Percentiles rank a stretch among this genome's conserved stretches.
Evolutionary conservation across 2,888 invertebrate species (phyloP).

Genomic region (Eupsilia transversa): DNA sequence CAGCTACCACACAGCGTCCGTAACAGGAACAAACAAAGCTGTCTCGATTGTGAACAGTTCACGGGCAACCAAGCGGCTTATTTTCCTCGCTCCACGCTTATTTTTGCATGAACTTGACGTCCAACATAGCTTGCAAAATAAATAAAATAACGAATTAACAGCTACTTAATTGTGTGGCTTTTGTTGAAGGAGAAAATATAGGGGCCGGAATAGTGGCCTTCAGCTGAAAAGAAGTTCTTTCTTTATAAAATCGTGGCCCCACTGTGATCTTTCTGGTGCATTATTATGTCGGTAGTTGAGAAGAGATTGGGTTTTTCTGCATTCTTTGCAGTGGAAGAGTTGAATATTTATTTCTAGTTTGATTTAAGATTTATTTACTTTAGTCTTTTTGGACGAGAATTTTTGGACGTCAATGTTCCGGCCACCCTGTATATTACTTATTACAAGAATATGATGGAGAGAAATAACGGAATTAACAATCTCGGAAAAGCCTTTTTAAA

Average conservation of each 20-base stretch:
- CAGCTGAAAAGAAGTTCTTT: constrained; percentile 8
- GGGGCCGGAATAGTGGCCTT: not conserved
- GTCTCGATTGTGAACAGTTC: constrained; percentile 79
- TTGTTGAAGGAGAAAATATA: constrained; percentile 35
- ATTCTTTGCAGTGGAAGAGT: not conserved
- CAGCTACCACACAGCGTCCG: constrained; percentile 69
- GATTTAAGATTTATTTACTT: not conserved
- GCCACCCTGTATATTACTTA: too few species aligned
- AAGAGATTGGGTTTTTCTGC: constrained; percentile 3
- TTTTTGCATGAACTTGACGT: constrained; percentile 70
- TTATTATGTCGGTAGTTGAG: constrained; percentile 15
- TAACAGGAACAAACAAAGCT: constrained; percentile 76
- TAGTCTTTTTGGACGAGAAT: too few species aligned
- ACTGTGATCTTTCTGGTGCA: constrained; percentile 18
- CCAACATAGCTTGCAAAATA: constrained; percentile 58
- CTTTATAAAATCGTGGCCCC: not conserved
- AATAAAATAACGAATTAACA: constrained; percentile 59
- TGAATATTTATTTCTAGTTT: constrained; percentile 12
- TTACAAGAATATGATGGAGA: too few species aligned
- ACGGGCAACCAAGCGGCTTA: constrained; percentile 75
- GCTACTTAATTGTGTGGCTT: constrained; percentile 55
- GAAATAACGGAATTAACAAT: too few species aligned
- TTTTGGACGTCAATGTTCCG: too few species aligned
- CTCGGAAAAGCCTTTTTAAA: too few species aligned
- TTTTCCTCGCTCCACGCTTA: constrained; percentile 73